Base-by-base conservation (phyloP, 2,888 invertebrate genomes). In the Eupithecia exiguata region DNA sequence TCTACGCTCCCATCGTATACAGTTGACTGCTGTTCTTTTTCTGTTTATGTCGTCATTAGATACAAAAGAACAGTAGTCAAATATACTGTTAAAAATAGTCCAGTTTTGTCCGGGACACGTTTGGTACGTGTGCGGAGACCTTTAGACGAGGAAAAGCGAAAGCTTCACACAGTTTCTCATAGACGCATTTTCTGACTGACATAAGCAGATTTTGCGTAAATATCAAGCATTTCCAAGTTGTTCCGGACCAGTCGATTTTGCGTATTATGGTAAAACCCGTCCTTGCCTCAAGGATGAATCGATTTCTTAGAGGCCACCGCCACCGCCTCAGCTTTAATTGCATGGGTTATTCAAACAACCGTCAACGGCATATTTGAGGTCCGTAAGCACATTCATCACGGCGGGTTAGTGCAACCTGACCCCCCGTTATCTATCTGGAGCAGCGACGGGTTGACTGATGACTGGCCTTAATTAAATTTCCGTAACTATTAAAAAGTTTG, bases 361-460 rank as follows among this genome's bases (percentile, higher is more conserved):
- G 91, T 90, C 90, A 91, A 84, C 82, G 88, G 90, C 88, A 91
- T 93, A 91, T 91, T 93, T 92, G 94, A 92, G 94, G 94, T 93
- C 88, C 89, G 90, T 85, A 89, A 85, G 91, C 88, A 92, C 92
- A 93, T 93, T 93, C 91, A 93, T 94, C 94, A 92, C 77, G 80
- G 84, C 80, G 84, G 88, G 91, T 89, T 88, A 88, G 87, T 92
- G 92, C 93, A 92, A 83, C 85, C 87, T 92, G 94, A 94, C 94
- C 94, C 93, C 81, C 87, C 90, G 89, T 94, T 94, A 94, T 94
- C 94, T 92, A 88, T 86, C 86, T 86, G 81, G 82, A 87, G 83
- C 94, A 94, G 92, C 89, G 93, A 92, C 94, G 86, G 87, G 83
- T 89, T 94, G 94, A 94, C 94, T 93, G 94, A 94, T 94, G 93